These are phyloP conservation scores for Scatophagus argus DNA, from an alignment of 2,113 vertebrate genomes.

Conservation along the genomic window DNA sequence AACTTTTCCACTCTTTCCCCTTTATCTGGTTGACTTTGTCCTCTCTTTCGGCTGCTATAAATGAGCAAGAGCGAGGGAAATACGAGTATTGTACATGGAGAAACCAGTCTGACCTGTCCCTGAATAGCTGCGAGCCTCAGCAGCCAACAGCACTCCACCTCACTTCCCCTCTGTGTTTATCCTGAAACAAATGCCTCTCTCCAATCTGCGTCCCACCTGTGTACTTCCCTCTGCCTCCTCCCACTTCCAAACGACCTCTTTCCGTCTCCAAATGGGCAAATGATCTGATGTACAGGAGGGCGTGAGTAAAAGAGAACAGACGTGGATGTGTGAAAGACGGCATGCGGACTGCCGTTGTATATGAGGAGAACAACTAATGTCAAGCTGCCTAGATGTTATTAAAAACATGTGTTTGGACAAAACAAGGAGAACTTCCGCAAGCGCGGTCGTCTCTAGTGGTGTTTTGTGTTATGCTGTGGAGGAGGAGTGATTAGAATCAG, in stretches of 20 bases:
- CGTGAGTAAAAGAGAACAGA: background rate
- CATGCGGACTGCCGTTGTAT: conserved; percentile 5
- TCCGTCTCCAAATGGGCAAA: background rate
- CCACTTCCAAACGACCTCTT: conserved; percentile 14
- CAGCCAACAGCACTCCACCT: conserved; percentile 36
- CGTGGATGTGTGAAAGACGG: conserved; percentile 6
- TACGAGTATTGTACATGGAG: conserved; percentile 7
- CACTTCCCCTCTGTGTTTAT: conserved; percentile 30
- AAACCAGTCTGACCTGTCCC: conserved; percentile 78
- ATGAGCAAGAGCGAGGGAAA: background rate
- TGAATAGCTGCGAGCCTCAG: conserved; percentile 2
- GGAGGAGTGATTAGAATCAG: conserved; percentile 36
- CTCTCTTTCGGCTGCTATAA: conserved; percentile 4
- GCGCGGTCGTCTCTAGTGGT: background rate
- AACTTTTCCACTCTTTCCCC: background rate
- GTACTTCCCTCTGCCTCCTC: conserved; percentile 30
- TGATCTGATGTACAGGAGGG: background rate
- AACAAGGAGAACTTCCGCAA: conserved; percentile 12
- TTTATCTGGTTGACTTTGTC: background rate
- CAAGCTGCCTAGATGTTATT: conserved; percentile 23
- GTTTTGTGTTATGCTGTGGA: background rate
- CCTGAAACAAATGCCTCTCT: conserved; percentile 27
- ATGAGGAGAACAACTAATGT: background rate
- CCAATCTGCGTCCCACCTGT: conserved; percentile 58
- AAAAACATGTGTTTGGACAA: conserved; percentile 54